Evolutionary conservation across 2,113 vertebrate genomes (phyloP).

Genomic region (Nannobrachium achirus): DNA sequence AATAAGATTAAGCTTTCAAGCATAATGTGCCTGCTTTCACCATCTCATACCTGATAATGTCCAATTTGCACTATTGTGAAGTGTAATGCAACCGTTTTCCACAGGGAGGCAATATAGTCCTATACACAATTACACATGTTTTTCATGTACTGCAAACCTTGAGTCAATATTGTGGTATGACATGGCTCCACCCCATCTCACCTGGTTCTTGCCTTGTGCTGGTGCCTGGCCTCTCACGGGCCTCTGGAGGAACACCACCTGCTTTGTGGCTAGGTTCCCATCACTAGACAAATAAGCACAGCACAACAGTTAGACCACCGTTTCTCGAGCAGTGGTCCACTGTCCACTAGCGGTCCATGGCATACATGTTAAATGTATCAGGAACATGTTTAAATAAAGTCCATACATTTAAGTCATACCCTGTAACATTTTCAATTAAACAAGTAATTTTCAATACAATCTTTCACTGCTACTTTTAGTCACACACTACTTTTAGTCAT

Average conservation of each 20-base stretch:
- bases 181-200: slow-evolving; percentile 34
- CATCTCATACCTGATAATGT: neutral
- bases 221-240: slow-evolving; percentile 76
- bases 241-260: slow-evolving; percentile 95
- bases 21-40: neutral
- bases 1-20: neutral
- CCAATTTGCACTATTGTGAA: neutral
- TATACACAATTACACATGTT: neutral
- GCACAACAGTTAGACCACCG: neutral
- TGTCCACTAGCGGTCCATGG: no score
- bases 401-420: neutral
- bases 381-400: neutral
- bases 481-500: no score
- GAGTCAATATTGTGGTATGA: no score
- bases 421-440: no score
- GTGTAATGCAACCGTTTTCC: slow-evolving; percentile 14
- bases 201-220: slow-evolving; percentile 60
- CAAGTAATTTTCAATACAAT: no score
- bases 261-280: slow-evolving; percentile 95
- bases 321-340: no score
- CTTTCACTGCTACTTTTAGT: no score
- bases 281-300: slow-evolving; percentile 80
- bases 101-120: slow-evolving; percentile 30
- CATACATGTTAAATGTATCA: neutral
- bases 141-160: no score